These are phyloP conservation scores for Ellobius talpinus DNA, from an alignment of 2,113 vertebrate genomes.

Conservation along the genomic window DNA sequence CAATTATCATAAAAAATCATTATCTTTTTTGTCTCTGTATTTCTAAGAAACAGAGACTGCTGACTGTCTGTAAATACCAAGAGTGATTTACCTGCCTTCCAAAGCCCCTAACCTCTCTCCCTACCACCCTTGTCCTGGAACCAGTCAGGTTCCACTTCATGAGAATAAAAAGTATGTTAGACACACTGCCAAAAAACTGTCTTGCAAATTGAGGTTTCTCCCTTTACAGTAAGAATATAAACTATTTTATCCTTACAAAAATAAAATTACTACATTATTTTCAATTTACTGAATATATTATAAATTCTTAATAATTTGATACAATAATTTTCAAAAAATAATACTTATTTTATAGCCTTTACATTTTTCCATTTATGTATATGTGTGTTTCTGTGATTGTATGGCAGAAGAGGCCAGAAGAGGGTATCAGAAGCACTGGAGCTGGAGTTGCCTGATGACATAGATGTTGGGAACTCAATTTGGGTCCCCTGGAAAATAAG, in stretches of 20 bases:
- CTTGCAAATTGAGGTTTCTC: background rate
- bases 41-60: background rate
- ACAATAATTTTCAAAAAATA: background rate
- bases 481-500: background rate
- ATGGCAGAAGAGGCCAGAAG: background rate
- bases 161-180: background rate
- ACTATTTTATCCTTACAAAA: background rate
- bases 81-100: background rate
- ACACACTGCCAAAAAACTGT: background rate
- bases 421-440: background rate
- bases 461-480: background rate
- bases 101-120: background rate
- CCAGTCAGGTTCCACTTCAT: background rate
- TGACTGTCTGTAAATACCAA: background rate
- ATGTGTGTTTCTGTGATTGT: background rate
- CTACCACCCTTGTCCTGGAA: background rate
- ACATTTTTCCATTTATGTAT: background rate
- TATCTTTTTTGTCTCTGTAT: background rate
- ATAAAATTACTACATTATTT: background rate
- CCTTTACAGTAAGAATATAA: background rate
- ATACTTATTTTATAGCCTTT: background rate
- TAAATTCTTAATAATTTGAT: background rate
- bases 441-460: background rate
- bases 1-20: background rate
- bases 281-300: background rate